Conservation (phyloP, 2,797 vertebrate genomes). For the Taeniopygia guttata region DNA sequence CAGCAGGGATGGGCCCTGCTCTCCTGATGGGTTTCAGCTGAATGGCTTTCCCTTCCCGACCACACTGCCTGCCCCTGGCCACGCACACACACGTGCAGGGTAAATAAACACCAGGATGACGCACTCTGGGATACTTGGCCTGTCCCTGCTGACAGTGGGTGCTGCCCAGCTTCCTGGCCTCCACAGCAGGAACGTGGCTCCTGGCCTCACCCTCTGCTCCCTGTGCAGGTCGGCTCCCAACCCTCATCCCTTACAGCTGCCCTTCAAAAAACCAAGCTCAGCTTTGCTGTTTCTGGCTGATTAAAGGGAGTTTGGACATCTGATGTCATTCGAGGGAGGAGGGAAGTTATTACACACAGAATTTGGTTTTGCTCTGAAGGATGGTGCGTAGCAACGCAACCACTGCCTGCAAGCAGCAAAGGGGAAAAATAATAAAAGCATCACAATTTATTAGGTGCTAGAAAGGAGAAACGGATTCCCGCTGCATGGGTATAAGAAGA, state of each 20-base stretch:
- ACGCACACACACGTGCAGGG: neutral
- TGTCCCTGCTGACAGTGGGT: neutral
- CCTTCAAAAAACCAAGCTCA: neutral
- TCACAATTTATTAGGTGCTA: slow-evolving; percentile 52
- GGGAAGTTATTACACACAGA: neutral
- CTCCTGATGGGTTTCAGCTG: neutral
- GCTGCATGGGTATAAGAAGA: neutral
- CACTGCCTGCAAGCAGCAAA: slow-evolving; percentile 15
- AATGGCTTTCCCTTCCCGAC: neutral
- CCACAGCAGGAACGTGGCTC: slow-evolving; percentile 1
- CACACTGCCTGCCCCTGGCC: neutral
- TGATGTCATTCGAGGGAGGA: neutral
- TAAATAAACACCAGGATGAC: slow-evolving; percentile 9
- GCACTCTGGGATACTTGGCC: neutral
- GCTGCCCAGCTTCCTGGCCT: slow-evolving; percentile 17
- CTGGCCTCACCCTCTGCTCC: neutral
- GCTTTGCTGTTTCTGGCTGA: neutral
- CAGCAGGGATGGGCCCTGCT: neutral
- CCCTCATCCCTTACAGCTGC: neutral
- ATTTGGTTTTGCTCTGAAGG: slow-evolving; percentile 9
- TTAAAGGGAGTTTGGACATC: neutral
- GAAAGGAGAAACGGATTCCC: slow-evolving; percentile 22
- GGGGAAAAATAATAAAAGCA: slow-evolving; percentile 35
- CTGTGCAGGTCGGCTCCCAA: neutral
- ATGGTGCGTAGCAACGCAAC: neutral